Evolutionary conservation across 1,140 invertebrate species (phyloP).

Genomic region (Platyscapa corneri): DNA sequence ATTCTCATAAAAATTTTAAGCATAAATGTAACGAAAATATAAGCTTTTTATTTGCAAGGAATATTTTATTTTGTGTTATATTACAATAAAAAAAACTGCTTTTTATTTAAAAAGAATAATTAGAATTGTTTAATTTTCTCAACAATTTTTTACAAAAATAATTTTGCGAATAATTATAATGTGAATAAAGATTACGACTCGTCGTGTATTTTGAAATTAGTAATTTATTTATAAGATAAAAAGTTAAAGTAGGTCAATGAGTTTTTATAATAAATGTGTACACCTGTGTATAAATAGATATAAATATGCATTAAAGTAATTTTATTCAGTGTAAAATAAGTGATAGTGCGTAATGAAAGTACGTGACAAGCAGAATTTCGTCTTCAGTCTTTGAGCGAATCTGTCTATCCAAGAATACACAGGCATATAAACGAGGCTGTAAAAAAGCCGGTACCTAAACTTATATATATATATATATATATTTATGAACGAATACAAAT

Average conservation of each 20-base stretch:
- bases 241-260: no score
- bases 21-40: slow-evolving; percentile 10
- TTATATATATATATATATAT: not conserved
- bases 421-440: slow-evolving; percentile 45
- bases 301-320: not conserved
- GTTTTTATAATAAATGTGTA: no score
- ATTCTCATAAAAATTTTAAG: not conserved
- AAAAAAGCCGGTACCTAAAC: slow-evolving; percentile 44
- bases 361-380: not conserved
- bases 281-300: not conserved
- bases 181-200: not conserved
- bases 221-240: not conserved
- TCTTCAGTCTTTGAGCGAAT: slow-evolving; percentile 26
- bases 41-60: slow-evolving; percentile 20
- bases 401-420: slow-evolving; percentile 6
- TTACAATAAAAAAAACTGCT: not conserved
- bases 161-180: not conserved
- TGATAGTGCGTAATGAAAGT: not conserved
- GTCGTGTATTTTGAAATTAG: not conserved
- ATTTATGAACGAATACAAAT: no score
- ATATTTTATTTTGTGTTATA: not conserved
- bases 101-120: slow-evolving; percentile 24
- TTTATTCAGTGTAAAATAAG: not conserved
- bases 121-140: not conserved
- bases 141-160: slow-evolving; percentile 31